Base-by-base conservation (phyloP, 2,888 invertebrate species). In the Ferrisia virgata region DNA sequence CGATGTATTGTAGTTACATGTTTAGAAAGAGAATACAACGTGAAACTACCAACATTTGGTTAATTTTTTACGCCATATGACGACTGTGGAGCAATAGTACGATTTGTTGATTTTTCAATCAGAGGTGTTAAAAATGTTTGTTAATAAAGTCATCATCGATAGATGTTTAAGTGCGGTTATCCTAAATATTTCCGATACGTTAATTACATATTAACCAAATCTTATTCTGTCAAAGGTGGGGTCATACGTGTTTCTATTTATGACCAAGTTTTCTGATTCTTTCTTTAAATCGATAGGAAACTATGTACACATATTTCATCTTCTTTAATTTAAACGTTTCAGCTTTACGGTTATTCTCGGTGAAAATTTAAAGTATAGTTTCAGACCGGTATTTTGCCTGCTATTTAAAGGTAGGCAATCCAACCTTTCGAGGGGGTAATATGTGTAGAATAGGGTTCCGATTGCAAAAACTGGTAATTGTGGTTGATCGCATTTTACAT, bases 91-190 rank as follows among this genome's bases (percentile, higher is more conserved):
- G 64, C 28, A 64, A 64, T 28, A 64, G 18, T 15, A n/a, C n/a
- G 15, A 53, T 53, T 76, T 76, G 72, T 76, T 76, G n/a, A 36
- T 76, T 69, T 76, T 76, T 76, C 72, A 36, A 76, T 76, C 36
- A 11, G 4, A 76, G 72, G 72, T 76, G 72, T 36, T 76, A 76
- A 76, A 76, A 76, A 76, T 36, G 36, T 76, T 22, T 18, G 72
- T 18, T 76, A 36, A 76, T 76, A 76, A 76, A 76, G 36, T 0
- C 18, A 2, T 18, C 36, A 18, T 36, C 72, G 22, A 36, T 76
- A 18, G n/a, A 36, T 76, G 72, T 36, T 76, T 36, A 18, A 36
- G 36, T 64, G n/a, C n/a, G 15, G 64, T 64, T 3, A 28, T 13
- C 64, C 15, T 28, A 53, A 64, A 64, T 64, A 28, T 64, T 28